A percentile compares a stretch with the other conserved stretches of the same genome.
phyloP scores from a whole-genome alignment of 2,113 vertebrate species.

The Alligator sinensis region DNA sequence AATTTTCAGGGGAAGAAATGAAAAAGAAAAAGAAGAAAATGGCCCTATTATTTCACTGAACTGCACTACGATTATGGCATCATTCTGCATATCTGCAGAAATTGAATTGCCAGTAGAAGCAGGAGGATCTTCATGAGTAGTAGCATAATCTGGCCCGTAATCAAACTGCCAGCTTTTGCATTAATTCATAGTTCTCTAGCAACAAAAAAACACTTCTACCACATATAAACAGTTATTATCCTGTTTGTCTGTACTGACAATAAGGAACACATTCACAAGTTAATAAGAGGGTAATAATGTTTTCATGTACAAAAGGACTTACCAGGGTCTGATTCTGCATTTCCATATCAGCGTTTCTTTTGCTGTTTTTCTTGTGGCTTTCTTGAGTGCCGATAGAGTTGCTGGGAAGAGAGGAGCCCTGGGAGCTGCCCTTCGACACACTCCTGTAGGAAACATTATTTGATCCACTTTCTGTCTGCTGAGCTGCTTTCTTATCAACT shows the following conservation, averaged over 20 bases:
- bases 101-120: background rate
- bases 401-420: slow-evolving; percentile 75
- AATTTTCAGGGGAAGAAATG: slow-evolving; percentile 16
- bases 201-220: slow-evolving; percentile 30
- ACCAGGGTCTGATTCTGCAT: slow-evolving; percentile 84
- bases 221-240: slow-evolving; percentile 36
- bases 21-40: background rate
- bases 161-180: background rate
- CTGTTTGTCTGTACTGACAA: slow-evolving; percentile 5
- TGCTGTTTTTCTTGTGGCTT: slow-evolving; percentile 85
- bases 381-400: slow-evolving; percentile 83
- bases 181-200: slow-evolving; percentile 43
- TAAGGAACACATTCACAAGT: slow-evolving; percentile 17
- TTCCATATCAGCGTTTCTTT: slow-evolving; percentile 84
- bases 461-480: slow-evolving; percentile 84
- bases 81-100: background rate
- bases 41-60: background rate
- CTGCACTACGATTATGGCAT: background rate
- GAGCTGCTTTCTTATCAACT: slow-evolving; percentile 86
- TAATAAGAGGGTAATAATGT: slow-evolving; percentile 41
- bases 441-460: slow-evolving; percentile 86
- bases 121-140: slow-evolving; percentile 20
- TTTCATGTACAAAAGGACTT: slow-evolving; percentile 71
- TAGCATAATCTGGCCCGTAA: slow-evolving; percentile 13
- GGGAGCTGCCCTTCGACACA: slow-evolving; percentile 84